A percentile compares a stretch with the other conserved stretches of the same genome.
These are phyloP conservation scores for Acronicta psi DNA, from an alignment of 2,888 invertebrate species.

Conservation along the genomic window DNA sequence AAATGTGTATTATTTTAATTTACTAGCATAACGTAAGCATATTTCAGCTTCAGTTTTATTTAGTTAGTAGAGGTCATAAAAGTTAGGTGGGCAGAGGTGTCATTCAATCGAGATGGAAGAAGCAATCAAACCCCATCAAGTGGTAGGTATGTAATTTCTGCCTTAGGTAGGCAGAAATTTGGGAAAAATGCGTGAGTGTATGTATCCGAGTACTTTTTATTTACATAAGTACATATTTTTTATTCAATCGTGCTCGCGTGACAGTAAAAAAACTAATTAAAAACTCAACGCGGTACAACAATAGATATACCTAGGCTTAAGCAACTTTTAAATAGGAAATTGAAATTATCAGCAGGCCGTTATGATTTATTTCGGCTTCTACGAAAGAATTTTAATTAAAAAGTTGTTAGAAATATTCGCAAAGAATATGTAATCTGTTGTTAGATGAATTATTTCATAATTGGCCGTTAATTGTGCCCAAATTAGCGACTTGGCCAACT, in stretches of 20 bases:
- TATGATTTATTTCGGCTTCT: conserved; percentile 73
- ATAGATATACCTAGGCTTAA: conserved; percentile 34
- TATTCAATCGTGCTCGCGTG: not conserved
- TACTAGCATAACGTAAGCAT: conserved; percentile 59
- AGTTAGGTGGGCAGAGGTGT: too few species aligned
- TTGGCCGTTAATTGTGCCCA: conserved; percentile 72
- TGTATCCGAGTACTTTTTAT: too few species aligned
- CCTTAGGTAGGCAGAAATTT: too few species aligned
- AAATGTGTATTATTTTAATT: conserved; percentile 54
- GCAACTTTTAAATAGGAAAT: conserved; percentile 68
- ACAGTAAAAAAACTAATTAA: conserved; percentile 22
- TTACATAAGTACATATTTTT: not conserved
- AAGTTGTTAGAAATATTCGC: conserved; percentile 79
- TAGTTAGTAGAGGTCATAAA: too few species aligned
- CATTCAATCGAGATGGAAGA: too few species aligned
- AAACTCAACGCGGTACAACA: conserved; percentile 27
- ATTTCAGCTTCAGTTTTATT: conserved; percentile 1
- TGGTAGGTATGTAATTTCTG: too few species aligned
- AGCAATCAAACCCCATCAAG: too few species aligned
- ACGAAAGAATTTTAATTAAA: conserved; percentile 85
- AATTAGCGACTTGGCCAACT: conserved; percentile 51
- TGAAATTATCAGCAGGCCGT: conserved; percentile 75
- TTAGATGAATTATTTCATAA: conserved; percentile 80
- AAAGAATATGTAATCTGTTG: conserved; percentile 84
- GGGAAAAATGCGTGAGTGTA: too few species aligned